Evolutionary conservation across 2,113 vertebrate genomes (phyloP).

Genomic region (Salvelinus fontinalis): DNA sequence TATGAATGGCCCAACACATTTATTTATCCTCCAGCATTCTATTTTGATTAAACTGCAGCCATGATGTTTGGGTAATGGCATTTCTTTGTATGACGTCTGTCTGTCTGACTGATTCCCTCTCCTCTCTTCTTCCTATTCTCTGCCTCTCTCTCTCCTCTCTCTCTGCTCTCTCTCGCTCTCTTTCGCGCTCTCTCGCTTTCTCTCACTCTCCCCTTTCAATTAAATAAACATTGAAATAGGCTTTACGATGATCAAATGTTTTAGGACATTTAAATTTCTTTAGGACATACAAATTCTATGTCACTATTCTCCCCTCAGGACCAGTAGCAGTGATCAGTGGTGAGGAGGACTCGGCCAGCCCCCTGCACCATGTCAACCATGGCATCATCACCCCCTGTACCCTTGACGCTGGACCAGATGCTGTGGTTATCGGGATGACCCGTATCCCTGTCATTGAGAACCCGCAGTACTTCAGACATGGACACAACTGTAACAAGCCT

Average conservation of each 20-base stretch:
- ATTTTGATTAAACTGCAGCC: conserved; percentile 27
- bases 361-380: conserved; percentile 94
- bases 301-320: conserved; percentile 67
- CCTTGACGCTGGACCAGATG: conserved; percentile 82
- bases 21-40: conserved; percentile 22
- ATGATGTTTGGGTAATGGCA: conserved; percentile 8
- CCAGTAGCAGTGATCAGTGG: conserved; percentile 94
- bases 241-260: too few species aligned
- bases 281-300: too few species aligned
- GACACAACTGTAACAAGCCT: conserved; percentile 92
- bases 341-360: conserved; percentile 94
- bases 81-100: background rate
- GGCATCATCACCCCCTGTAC: conserved; percentile 90
- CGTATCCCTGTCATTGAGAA: conserved; percentile 96
- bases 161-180: background rate
- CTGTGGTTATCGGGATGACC: conserved; percentile 95
- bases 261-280: too few species aligned
- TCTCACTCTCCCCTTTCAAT: background rate
- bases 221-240: too few species aligned
- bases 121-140: background rate
- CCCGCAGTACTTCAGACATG: conserved; percentile 96
- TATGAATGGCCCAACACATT: conserved; percentile 6
- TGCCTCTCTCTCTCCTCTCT: background rate
- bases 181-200: too few species aligned
- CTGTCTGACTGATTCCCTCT: background rate